Evolutionary conservation across 2,888 invertebrate species (phyloP), one percentile per base, ranked within the genome.

Genomic region (Metallyticus violacea): DNA sequence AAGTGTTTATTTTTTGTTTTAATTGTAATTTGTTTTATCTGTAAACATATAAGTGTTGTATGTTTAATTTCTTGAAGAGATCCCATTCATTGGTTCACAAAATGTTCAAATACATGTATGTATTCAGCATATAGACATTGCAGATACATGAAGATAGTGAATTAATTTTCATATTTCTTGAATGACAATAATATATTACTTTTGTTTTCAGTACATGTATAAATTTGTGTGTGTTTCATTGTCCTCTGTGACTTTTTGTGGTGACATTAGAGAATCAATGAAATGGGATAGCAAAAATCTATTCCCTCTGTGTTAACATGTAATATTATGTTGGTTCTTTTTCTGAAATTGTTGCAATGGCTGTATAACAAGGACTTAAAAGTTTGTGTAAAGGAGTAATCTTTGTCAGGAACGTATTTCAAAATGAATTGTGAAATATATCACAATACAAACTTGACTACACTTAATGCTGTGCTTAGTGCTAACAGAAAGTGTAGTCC

Each of bases 111-210:
- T 82, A 82, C 26, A 62, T 83, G 25, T 81, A 77, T 28, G 78
- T 30, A 77, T 78, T 81, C 80, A 62, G 29, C 25, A 28, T 77
- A 25, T 26, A n/a, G 27, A 40, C 26, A 76, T 25, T 26, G 85
- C 28, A 77, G 15, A 25, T 77, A 77, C 77, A 28, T 28, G n/a
- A 62, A 27, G 76, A 30, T 62, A 25, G 81, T 15, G 29, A 86
- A 86, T 29, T 29, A 22, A 29, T 78, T 26, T 84, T 29, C 28
- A 25, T 30, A 26, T 86, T 79, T 86, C 84, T 40, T 86, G 86
- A 27, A 86, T 84, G 86, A 86, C 86, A 86, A 86, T 86, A 86
- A 86, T 83, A 84, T 84, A 77, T 62, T 86, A 84, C 84, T 28
- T 62, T 62, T 62, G 9, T 9, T 62, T 62, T 62, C 15, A 62